Evolutionary conservation across 2,888 invertebrate species (phyloP).

Genomic region (Lasiommata megera): DNA sequence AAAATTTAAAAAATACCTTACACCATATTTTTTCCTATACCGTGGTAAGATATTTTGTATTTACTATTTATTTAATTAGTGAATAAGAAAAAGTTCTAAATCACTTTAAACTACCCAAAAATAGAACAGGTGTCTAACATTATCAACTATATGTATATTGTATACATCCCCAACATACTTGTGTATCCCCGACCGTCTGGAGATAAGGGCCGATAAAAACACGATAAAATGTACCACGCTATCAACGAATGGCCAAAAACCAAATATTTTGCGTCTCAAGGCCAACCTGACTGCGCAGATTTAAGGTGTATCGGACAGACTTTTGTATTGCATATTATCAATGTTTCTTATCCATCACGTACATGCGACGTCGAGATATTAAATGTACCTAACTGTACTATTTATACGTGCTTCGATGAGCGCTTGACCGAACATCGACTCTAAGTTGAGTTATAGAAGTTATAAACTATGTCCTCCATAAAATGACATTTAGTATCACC

Average conservation of each 20-base stretch:
- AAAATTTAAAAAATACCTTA: no score
- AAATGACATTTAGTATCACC: no score
- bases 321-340: neutral
- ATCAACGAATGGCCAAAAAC: constrained; percentile 39
- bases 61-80: no score
- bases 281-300: constrained; percentile 9
- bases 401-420: neutral
- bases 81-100: no score
- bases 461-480: no score
- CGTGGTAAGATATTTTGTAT: no score
- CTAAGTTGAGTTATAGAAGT: no score
- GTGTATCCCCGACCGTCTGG: constrained; percentile 47
- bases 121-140: constrained; percentile 14
- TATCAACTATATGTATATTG: constrained; percentile 9
- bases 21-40: no score
- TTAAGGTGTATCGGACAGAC: neutral
- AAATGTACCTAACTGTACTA: neutral
- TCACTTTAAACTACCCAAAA: constrained; percentile 1
- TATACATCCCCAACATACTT: constrained; percentile 34
- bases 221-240: constrained; percentile 51
- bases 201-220: constrained; percentile 50
- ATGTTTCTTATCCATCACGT: constrained; percentile 1
- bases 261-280: constrained; percentile 11
- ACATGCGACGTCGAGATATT: neutral
- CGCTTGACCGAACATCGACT: no score